Evolutionary conservation across 2,888 invertebrate genomes (phyloP), one percentile per base, ranked within the genome.

Genomic region (Eremobia ochroleuca): DNA sequence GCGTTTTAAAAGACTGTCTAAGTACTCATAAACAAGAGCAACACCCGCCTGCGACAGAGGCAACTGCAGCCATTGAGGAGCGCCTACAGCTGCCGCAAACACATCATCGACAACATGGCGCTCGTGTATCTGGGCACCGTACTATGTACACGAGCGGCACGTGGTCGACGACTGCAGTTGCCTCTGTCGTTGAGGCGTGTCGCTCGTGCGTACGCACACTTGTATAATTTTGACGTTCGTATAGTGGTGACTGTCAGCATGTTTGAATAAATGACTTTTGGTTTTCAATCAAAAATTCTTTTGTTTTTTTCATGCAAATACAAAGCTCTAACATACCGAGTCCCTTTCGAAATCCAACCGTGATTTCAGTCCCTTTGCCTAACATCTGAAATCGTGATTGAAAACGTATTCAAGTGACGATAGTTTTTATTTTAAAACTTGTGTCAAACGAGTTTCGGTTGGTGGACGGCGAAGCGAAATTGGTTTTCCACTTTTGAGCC

Each of bases 401-500:
- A 85, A 90, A 90, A 86, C 83, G 85, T 87, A 87, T 90, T 88
- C 83, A 86, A 73, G 82, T 81, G 83, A 72, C 76, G 79, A 86
- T 87, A 85, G 89, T 89, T 88, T 88, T 87, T 88, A 85, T 82
- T 85, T 88, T 83, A 86, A 86, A 90, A 85, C 86, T 85, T 87
- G 77, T 85, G 88, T 89, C 88, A 89, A 90, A 91, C 90, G 89
- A 89, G 90, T 91, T 91, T 90, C 86, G 85, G 88, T 89, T 68
- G 83, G 86, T 81, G 89, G 80, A 89, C 88, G 90, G 82, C 83
- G 84, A 85, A 84, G 83, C 84, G 90, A 92, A 93, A 94, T 94
- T 94, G 94, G 92, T 94, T 95, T 95, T 94, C 91, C 93, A 90
- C 92, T 93, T 92, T 91, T 87, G 82, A 86, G 83, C 76, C 84